phyloP scores from a whole-genome alignment of 92 coral and sea anemone species.

The Siderastrea radians region DNA sequence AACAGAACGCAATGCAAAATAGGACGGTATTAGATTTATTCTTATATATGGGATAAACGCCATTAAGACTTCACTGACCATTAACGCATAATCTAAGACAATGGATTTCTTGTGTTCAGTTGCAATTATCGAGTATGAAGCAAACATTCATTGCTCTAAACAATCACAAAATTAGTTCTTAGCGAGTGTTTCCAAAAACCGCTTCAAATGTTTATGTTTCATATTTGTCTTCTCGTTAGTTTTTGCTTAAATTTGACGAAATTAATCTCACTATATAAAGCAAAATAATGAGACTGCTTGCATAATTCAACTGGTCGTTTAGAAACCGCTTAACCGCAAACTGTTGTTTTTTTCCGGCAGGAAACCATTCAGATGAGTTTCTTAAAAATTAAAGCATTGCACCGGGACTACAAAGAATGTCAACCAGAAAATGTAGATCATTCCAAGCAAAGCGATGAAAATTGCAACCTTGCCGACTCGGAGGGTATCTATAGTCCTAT shows the following conservation, averaged over 20 bases:
- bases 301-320: neutral
- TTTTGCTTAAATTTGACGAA: neutral
- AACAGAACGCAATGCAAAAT: too few relatives aligned
- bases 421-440: neutral
- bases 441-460: neutral
- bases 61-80: too few relatives aligned
- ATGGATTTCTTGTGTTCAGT: neutral
- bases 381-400: slow-evolving; percentile 16
- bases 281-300: neutral
- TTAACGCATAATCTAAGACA: too few relatives aligned
- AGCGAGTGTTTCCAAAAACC: neutral
- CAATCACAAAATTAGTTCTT: neutral
- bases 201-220: neutral
- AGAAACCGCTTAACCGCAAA: slow-evolving; percentile 29
- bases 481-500: neutral
- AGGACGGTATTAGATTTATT: too few relatives aligned
- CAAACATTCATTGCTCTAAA: neutral
- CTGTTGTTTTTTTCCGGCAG: neutral
- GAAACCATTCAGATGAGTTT: slow-evolving; percentile 16
- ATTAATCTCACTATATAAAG: neutral
- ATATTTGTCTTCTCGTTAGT: neutral
- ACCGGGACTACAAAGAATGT: neutral
- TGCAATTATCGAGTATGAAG: neutral
- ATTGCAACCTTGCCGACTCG: neutral
- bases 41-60: too few relatives aligned